A percentile compares a stretch with the other conserved stretches of the same genome.
These are phyloP conservation scores for Aptenodytes patagonicus DNA, from an alignment of 2,113 vertebrate genomes.

Conservation along the genomic window DNA sequence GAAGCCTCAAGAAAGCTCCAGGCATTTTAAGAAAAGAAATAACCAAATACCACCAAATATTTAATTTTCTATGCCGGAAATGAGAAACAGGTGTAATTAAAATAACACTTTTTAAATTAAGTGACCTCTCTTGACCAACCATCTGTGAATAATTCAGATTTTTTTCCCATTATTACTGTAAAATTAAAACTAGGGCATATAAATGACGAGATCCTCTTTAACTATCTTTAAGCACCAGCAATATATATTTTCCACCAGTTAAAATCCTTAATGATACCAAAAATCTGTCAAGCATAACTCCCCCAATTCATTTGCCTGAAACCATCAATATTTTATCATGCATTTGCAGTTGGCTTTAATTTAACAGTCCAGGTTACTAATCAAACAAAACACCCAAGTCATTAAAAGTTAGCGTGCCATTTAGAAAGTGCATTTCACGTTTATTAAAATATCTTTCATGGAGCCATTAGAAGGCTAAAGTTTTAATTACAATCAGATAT, in stretches of 20 bases:
- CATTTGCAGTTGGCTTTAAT: constrained; percentile 86
- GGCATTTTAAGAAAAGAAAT: constrained; percentile 70
- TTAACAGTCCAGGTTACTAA: constrained; percentile 88
- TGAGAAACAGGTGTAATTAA: constrained; percentile 85
- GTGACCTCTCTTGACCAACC: constrained; percentile 84
- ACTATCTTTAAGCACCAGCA: constrained; percentile 85
- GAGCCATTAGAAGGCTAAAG: constrained; percentile 84
- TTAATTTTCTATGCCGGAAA: constrained; percentile 79
- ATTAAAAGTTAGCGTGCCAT: constrained; percentile 87
- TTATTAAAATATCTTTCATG: constrained; percentile 87
- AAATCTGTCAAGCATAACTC: constrained; percentile 83
- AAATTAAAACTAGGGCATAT: constrained; percentile 81
- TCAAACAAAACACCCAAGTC: constrained; percentile 88
- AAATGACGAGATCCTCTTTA: constrained; percentile 81
- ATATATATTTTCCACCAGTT: constrained; percentile 85
- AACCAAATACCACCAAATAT: constrained; percentile 78
- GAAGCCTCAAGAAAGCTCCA: constrained; percentile 62
- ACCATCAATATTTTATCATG: constrained; percentile 87
- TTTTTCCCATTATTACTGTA: constrained; percentile 77
- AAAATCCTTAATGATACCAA: constrained; percentile 86
- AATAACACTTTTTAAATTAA: constrained; percentile 85
- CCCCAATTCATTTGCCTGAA: constrained; percentile 84
- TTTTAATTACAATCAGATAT: constrained; percentile 89
- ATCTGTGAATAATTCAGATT: constrained; percentile 84
- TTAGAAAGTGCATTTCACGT: constrained; percentile 86